These are phyloP conservation scores for Masticophis lateralis DNA, from an alignment of 2,797 vertebrate species.

Conservation along the genomic window DNA sequence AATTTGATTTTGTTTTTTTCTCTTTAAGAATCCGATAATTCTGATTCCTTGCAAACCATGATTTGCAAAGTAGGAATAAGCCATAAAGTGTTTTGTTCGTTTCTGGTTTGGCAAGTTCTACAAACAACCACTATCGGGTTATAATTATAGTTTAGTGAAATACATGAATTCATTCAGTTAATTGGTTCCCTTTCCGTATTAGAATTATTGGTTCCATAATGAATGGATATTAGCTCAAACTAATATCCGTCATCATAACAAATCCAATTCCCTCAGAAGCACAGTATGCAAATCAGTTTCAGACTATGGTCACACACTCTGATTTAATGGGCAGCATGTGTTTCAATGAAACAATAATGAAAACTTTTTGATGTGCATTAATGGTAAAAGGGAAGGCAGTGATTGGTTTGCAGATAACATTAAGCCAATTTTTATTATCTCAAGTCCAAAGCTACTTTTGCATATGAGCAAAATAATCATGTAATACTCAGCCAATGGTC, in stretches of 20 bases:
- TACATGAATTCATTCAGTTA: neutral
- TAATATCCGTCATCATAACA: neutral
- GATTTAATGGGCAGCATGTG: neutral
- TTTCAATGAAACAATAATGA: neutral
- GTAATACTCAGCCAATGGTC: neutral
- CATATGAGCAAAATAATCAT: neutral
- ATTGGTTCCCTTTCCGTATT: neutral
- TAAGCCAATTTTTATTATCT: neutral
- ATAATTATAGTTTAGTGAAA: neutral
- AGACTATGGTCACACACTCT: no score
- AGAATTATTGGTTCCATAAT: neutral
- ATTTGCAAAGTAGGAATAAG: neutral
- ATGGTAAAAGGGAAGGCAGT: neutral
- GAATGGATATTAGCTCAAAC: neutral
- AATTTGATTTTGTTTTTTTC: neutral
- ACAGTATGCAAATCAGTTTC: neutral
- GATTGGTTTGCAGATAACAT: neutral
- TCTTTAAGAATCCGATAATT: neutral
- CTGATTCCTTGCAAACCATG: neutral
- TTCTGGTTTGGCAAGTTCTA: neutral
- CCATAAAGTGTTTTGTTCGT: neutral
- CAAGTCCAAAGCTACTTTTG: neutral
- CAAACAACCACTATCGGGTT: neutral
- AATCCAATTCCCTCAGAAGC: neutral
- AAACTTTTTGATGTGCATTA: neutral